Evolutionary conservation across 2,113 vertebrate genomes (phyloP).

Genomic region (Rostratula benghalensis): DNA sequence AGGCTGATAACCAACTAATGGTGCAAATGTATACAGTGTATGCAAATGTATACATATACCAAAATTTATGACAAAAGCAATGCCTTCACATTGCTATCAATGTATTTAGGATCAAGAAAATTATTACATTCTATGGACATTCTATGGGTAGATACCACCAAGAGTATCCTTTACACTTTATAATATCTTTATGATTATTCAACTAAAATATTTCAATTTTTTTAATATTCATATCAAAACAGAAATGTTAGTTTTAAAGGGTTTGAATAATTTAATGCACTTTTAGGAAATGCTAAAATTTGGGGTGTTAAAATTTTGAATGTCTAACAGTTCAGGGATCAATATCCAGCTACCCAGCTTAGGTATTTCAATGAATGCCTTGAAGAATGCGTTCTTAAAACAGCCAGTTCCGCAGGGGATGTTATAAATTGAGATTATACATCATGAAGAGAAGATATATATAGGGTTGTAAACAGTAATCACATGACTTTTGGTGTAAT

Average conservation of each 20-base stretch:
- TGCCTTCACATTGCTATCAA: background rate
- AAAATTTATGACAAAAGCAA: conserved; percentile 8
- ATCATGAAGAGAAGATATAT: background rate
- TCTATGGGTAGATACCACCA: background rate
- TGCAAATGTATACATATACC: too few species aligned
- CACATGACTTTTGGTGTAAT: background rate
- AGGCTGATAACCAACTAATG: background rate
- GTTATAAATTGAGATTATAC: background rate
- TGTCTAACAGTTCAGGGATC: background rate
- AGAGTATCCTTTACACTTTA: background rate
- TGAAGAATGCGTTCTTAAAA: background rate
- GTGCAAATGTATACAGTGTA: too few species aligned
- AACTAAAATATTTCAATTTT: background rate
- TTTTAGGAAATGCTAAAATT: background rate
- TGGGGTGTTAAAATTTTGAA: background rate
- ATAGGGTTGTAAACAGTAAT: background rate
- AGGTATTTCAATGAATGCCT: background rate
- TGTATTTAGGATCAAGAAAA: background rate
- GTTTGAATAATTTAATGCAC: background rate
- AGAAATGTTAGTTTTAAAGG: background rate
- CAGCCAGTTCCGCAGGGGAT: background rate
- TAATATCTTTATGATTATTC: background rate
- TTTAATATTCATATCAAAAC: background rate
- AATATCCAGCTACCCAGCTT: background rate
- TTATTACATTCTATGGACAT: background rate